Evolutionary conservation across 1,140 invertebrate species (phyloP), one percentile per base, ranked within the genome.

Genomic region (Zaprionus ghesquierei): DNA sequence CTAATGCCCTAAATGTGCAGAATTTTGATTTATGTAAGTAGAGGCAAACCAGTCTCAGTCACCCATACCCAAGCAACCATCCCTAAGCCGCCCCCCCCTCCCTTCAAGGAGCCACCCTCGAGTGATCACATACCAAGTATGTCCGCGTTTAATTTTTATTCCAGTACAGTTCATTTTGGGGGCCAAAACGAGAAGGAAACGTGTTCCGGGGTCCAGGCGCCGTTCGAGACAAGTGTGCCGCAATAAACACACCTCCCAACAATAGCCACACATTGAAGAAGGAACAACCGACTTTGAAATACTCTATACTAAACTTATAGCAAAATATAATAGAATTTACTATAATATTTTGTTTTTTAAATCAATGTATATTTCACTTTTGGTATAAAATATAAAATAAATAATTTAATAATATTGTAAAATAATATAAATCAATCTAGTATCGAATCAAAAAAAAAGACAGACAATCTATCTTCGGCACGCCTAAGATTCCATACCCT

Each of bases 21-120:
- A 70, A 70, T 75, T 70, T 70, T 75, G 66, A 75, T 75, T 75
- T 75, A 75, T 75, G 66, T 70, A 70, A 63, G 59, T 58, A 41
- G 33, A 58, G 50, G 54, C 33, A 15, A 63, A 15, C 13, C 27
- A 29, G 27, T 29, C 59, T 18, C 27, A 25, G 5, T 13, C 46
- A 51, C 27, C 46, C 59, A 29, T n/a, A 6, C 27, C 22, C 51
- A 27, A 25, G 22, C 5, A 13, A 27, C 25, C n/a, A n/a, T 13
- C 33, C 44, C 33, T n/a, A 23, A 3, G 10, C 54, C 13, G 1
- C 2, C 33, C 8, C 55, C 22, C 25, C 20, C 13, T 18, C 33
- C 29, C n/a, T n/a, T n/a, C 25, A 29, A 27, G 6, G 12, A 13
- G 8, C 54, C 64, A 49, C 13, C 35, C 22, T 18, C 60, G 29